These are phyloP conservation scores for Patella pellucida DNA, from an alignment of 2,888 invertebrate species.

Conservation along the genomic window DNA sequence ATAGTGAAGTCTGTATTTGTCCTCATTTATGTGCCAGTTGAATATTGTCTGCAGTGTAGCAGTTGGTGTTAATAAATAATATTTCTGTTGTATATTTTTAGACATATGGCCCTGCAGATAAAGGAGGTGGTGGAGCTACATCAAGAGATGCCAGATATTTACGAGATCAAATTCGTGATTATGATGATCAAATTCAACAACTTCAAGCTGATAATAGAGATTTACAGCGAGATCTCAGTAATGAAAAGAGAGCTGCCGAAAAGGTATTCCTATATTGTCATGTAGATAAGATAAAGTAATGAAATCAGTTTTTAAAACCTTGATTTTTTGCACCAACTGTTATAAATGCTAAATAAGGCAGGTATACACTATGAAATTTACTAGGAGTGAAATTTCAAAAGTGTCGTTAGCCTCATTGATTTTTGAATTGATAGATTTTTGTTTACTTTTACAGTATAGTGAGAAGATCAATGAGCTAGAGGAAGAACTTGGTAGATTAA, in stretches of 20 bases:
- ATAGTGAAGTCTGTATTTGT: background rate
- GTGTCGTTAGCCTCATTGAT: too few species aligned
- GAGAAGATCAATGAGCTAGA: slow-evolving; percentile 63
- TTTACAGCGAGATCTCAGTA: slow-evolving; percentile 57
- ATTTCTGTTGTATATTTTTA: slow-evolving; percentile 25
- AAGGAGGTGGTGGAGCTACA: slow-evolving; percentile 43
- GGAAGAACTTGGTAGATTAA: slow-evolving; percentile 60
- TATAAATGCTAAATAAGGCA: too few species aligned
- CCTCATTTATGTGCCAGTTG: background rate
- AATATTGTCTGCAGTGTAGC: background rate
- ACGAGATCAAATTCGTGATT: slow-evolving; percentile 62
- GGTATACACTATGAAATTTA: too few species aligned
- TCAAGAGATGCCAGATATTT: slow-evolving; percentile 42
- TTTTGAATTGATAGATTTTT: too few species aligned
- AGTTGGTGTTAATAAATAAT: background rate
- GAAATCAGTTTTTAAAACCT: too few species aligned
- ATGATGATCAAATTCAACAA: slow-evolving; percentile 62
- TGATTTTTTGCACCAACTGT: too few species aligned
- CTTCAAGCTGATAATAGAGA: slow-evolving; percentile 61
- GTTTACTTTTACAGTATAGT: slow-evolving; percentile 59
- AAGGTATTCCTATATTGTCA: slow-evolving; percentile 38
- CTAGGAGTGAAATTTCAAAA: too few species aligned
- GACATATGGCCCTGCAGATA: slow-evolving; percentile 55
- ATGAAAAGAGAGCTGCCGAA: slow-evolving; percentile 62
- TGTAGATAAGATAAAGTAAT: too few species aligned